Base-by-base conservation (phyloP, 2,888 invertebrate genomes). In the Diloba caeruleocephala region DNA sequence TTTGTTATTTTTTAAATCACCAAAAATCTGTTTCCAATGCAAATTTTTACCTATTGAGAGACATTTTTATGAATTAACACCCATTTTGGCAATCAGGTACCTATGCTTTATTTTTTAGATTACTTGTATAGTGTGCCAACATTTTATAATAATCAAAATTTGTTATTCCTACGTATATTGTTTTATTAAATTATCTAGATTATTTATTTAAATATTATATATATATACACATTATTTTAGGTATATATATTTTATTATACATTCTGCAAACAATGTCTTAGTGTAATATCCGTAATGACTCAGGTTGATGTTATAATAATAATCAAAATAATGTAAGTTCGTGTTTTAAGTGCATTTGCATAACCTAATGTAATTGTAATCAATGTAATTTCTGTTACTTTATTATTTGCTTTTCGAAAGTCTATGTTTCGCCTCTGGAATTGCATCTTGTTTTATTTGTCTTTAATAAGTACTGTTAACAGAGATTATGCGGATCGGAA, bases 111-210 rank as follows among this genome's bases (percentile, higher is more conserved):
- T 25, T 48, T 65, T 63, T 49, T 50, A 19, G 17, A 48, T 38
- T 15, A 36, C 25, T 41, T 48, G 33, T 55, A 52, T 64, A 70
- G 51, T 48, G 60, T 65, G 56, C 50, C 66, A 61, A 45, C 15
- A 44, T 63, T 53, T 46, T 63, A 10, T 44, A 44, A 43, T 19
- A 48, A 36, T 41, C 28, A 43, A 51, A 61, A 67, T 50, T 38
- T 62, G 43, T 50, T 55, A 48, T 38, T 61, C 8, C 10, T 36
- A 36, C 1, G 10, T 44, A 32, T 49, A 29, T 45, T 31, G 9
- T 33, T 41, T 44, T 48, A 29, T 31, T 43, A 31, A 17, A 38
- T 17, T 38, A 28, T 41, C 25, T 23, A 46, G 13, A 46, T 31
- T 50, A 54, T 46, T 46, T 39, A 48, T 36, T 46, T 28, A 36